Evolutionary conservation across 2,113 vertebrate species (phyloP).

Genomic region (Calidris pygmaea): DNA sequence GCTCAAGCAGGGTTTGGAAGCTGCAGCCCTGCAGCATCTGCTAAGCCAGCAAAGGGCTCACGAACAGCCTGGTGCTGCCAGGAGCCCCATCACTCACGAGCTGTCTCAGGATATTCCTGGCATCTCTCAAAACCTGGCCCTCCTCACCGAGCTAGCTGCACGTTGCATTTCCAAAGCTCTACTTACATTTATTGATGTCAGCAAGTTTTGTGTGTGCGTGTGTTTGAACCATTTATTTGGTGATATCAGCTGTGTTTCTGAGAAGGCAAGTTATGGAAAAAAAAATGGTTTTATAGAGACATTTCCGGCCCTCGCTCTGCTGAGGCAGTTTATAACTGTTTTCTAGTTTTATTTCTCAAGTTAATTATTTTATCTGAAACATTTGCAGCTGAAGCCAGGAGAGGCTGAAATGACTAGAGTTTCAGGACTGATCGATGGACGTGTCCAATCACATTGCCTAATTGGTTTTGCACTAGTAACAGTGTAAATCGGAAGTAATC

Average conservation of each 20-base stretch:
- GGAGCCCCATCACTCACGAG: neutral
- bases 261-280: slow-evolving; percentile 61
- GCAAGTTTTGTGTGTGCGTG: neutral
- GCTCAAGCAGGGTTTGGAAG: neutral
- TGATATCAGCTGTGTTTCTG: slow-evolving; percentile 69
- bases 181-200: neutral
- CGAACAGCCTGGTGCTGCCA: neutral
- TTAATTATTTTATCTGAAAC: neutral
- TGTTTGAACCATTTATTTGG: neutral
- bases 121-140: neutral
- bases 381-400: neutral
- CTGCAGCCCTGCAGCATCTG: neutral
- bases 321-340: slow-evolving; percentile 10
- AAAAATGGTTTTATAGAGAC: slow-evolving; percentile 4
- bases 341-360: slow-evolving; percentile 6
- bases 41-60: neutral
- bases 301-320: slow-evolving; percentile 38
- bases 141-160: neutral
- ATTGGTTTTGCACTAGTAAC: neutral
- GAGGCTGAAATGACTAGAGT: neutral
- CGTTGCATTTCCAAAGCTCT: neutral
- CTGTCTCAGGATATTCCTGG: neutral
- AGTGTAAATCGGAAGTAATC: neutral
- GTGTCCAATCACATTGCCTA: neutral
- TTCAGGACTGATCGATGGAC: neutral